phyloP scores from a whole-genome alignment of 2,113 vertebrate species.

The Haemorhous mexicanus region DNA sequence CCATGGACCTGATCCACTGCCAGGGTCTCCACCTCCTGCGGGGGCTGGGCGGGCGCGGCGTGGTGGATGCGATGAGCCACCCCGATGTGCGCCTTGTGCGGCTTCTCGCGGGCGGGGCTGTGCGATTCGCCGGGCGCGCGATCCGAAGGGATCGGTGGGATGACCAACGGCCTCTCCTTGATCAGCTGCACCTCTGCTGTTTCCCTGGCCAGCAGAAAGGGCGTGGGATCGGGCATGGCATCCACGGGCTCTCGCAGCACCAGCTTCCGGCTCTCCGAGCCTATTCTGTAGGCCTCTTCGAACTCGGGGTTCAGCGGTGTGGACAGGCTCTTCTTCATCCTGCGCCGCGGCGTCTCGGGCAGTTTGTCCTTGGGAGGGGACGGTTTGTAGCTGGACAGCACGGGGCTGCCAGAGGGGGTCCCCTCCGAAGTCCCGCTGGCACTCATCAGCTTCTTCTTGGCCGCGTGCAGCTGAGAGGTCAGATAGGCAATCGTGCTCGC shows the following conservation, averaged over 20 bases:
- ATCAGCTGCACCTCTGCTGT: constrained; percentile 81
- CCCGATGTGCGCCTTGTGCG: constrained; percentile 85
- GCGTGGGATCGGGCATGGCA: constrained; percentile 96
- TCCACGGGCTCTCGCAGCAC: constrained; percentile 87
- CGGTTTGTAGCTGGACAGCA: constrained; percentile 82
- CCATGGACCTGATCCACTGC: constrained; percentile 91
- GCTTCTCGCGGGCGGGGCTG: constrained; percentile 84
- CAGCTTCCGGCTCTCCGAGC: constrained; percentile 84
- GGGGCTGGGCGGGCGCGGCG: constrained; percentile 58
- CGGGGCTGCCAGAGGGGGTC: constrained; percentile 82
- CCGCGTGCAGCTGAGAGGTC: constrained; percentile 91
- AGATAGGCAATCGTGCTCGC: constrained; percentile 94
- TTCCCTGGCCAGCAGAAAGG: constrained; percentile 87
- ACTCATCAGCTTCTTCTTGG: constrained; percentile 86
- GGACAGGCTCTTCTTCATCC: constrained; percentile 97
- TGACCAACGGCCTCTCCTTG: constrained; percentile 87
- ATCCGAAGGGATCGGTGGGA: constrained; percentile 88
- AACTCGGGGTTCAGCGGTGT: constrained; percentile 92
- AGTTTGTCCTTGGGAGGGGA: constrained; percentile 86
- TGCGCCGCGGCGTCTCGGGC: constrained; percentile 82
- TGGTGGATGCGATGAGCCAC: constrained; percentile 93
- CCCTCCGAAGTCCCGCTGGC: constrained; percentile 79
- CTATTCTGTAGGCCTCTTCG: constrained; percentile 90
- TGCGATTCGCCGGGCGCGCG: constrained; percentile 72
- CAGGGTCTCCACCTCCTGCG: constrained; percentile 86